phyloP scores from a whole-genome alignment of 2,113 vertebrate genomes.

The Chamaea fasciata region DNA sequence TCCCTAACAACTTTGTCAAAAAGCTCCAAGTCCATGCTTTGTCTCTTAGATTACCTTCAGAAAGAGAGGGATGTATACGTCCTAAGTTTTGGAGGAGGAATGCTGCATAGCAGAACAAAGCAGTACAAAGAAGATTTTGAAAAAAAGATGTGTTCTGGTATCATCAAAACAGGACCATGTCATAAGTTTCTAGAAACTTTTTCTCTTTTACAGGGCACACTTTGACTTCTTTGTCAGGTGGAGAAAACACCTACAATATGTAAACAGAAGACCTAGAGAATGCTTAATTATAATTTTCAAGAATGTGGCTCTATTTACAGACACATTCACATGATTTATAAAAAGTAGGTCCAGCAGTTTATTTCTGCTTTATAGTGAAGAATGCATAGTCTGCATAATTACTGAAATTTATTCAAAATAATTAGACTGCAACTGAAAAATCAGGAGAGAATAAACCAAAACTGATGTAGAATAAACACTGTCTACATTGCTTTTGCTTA shows the following conservation, averaged over 20 bases:
- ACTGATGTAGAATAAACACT: neutral
- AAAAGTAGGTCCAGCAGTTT: neutral
- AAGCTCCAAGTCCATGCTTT: neutral
- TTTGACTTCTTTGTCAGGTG: neutral
- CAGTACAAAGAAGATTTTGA: neutral
- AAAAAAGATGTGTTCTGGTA: neutral
- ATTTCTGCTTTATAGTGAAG: neutral
- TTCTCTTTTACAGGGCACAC: neutral
- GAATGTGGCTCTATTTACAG: neutral
- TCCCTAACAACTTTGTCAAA: neutral
- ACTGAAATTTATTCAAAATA: neutral
- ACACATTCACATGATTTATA: neutral
- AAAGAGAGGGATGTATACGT: neutral
- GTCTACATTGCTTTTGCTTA: neutral
- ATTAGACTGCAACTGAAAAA: neutral
- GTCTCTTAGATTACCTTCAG: neutral
- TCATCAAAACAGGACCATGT: neutral
- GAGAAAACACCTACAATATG: neutral
- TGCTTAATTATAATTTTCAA: neutral
- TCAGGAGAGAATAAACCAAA: neutral
- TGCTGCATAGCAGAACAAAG: neutral
- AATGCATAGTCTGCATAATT: neutral
- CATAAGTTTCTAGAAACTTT: neutral
- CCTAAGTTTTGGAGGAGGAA: neutral
- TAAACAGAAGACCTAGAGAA: neutral